phyloP scores from a whole-genome alignment of 1,140 invertebrate genomes.

The Antheraea mylitta region DNA sequence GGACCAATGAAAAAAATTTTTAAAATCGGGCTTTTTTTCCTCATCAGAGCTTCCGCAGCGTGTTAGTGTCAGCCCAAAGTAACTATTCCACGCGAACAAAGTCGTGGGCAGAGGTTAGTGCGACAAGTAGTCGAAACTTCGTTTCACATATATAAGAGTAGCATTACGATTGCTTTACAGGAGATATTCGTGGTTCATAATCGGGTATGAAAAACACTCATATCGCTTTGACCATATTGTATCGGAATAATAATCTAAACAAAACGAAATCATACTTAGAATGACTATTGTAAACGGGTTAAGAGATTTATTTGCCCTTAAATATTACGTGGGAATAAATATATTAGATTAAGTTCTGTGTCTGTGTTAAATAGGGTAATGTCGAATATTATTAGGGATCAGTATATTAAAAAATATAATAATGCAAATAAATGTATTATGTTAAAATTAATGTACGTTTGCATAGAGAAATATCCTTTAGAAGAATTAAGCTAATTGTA shows the following conservation, averaged over 20 bases:
- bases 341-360: background rate
- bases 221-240: background rate
- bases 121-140: too few species aligned
- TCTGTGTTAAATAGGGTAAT: background rate
- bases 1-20: too few species aligned
- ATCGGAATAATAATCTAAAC: too few species aligned
- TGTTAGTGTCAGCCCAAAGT: too few species aligned
- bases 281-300: too few species aligned
- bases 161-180: too few species aligned
- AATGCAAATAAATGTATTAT: background rate
- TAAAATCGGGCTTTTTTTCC: too few species aligned
- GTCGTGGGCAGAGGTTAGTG: too few species aligned
- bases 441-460: background rate
- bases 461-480: constrained; percentile 8
- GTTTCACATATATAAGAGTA: too few species aligned
- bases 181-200: background rate
- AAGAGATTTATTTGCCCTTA: background rate
- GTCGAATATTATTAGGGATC: constrained; percentile 32
- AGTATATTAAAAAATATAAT: constrained; percentile 18
- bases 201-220: background rate
- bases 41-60: too few species aligned
- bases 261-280: too few species aligned
- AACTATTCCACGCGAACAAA: too few species aligned
- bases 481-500: constrained; percentile 18
- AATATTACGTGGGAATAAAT: background rate